Base-by-base conservation (phyloP, 2,113 vertebrate genomes). In the Macrotus californicus region DNA sequence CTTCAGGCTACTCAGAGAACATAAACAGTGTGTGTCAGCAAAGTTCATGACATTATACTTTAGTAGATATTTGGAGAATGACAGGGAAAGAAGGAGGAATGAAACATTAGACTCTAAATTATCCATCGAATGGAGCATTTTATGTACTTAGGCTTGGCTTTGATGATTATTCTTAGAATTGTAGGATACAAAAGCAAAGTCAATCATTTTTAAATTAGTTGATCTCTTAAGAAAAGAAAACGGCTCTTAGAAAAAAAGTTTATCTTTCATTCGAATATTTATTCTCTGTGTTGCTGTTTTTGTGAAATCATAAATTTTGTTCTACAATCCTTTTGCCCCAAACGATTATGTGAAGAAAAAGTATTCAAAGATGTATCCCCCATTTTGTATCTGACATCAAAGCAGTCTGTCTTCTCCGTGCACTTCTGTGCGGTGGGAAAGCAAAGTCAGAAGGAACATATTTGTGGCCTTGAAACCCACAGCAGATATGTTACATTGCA, bases 211-310 rank as follows among this genome's bases (percentile, higher is more conserved):
- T 79, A 94, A 96, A 80, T 43, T 39, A 64, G 52, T 80, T 75
- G 24, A 41, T 81, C 36, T 87, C 29, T 84, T 6, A 52, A 34
- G 70, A 13, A 61, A 66, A 13, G 54, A 66, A 39, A 73, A 84
- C 26, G 0, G 5, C 39, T 72, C 11, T 86, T 87, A 52, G 16
- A 66, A 70, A 0, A 73, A 67, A 96, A 87, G 1, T 79, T 89
- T 73, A 39, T 52, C 43, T 95, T 88, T 93, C 43, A 43, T 83
- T 91, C 21, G 72, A 82, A 75, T 92, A 73, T 73, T 64, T 75
- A n/a, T 83, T 52, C 59, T 56, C 83, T 85, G 39, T 10, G 46
- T 88, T 86, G 22, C 16, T 73, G 13, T 93, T 91, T 95, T 96
- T 54, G 36, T 46, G 5, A 82, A 87, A 59, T 79, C 12, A 64